Evolutionary conservation across 2,888 invertebrate species (phyloP), one percentile per base, ranked within the genome.

Genomic region (Hydroisotoma schaefferi): DNA sequence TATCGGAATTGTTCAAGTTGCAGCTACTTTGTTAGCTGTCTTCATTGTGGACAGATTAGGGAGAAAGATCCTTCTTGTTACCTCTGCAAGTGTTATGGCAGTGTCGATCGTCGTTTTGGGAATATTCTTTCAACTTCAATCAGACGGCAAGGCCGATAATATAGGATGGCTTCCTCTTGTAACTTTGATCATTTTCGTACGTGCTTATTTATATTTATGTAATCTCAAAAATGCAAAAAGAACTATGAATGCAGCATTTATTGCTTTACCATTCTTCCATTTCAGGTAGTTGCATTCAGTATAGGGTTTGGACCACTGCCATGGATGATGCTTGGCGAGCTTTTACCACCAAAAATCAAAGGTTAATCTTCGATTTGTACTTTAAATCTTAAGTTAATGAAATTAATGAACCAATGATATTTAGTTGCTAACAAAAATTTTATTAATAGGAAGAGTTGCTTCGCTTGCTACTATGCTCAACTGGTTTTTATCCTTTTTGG

Each of bases 41-140:
- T 70, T 86, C n/a, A 77, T 90, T 0, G 84, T 90, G 6, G 94
- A 94, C 66, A 84, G 83, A 62, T 87, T 87, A 15, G 92, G 93
- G 0, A 81, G 94, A 57, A 85, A 87, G 69, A 83, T 87, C 2
- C 81, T 92, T 2, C 79, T 95, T 2, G 81, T 92, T 55, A 80
- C 88, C 58, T 91, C 91, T 43, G 85, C 88, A 23, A 74, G 82
- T 23, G 82, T 86, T 26, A 89, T 90, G 87, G 82, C 85, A 0
- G 63, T 85, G 1, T 87, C 87, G 70, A 76, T 90, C 55, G 78
- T 85, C 44, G 79, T 85, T 27, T 77, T 91, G 8, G 89, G 90
- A 1, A 77, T 85, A 29, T 89, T 86, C 76, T 91, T 90, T 77
- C 83, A 86, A 67, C 74, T 82, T 48, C 61, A 68, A 37, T 18